These are phyloP conservation scores for Sylvietta virens DNA, from an alignment of 2,113 vertebrate genomes.

Conservation along the genomic window DNA sequence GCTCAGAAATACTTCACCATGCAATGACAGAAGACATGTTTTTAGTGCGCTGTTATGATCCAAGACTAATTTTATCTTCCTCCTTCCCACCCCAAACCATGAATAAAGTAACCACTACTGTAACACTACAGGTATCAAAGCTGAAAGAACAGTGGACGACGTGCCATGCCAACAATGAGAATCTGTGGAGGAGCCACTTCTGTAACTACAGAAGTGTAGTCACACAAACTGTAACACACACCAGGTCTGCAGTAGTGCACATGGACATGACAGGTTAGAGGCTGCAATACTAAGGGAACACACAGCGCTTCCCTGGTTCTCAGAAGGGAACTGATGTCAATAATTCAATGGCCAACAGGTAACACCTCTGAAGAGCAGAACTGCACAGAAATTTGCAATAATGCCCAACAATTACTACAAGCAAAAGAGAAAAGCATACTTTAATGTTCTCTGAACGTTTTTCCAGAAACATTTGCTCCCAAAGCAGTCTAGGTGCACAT, in stretches of 20 bases:
- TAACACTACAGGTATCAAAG: background rate
- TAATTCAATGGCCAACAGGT: background rate
- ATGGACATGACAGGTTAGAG: background rate
- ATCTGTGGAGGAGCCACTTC: background rate
- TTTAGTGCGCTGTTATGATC: background rate
- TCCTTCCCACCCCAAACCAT: background rate
- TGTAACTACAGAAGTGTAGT: background rate
- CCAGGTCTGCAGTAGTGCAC: background rate
- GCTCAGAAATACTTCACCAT: background rate
- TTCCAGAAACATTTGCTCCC: background rate
- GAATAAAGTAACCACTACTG: background rate
- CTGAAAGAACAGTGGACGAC: fast-evolving
- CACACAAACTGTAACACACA: background rate
- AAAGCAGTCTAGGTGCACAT: background rate
- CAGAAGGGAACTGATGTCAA: fast-evolving
- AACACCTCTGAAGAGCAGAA: background rate
- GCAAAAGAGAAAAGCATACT: background rate
- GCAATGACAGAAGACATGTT: background rate
- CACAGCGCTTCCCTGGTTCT: background rate
- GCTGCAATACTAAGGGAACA: background rate
- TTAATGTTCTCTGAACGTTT: background rate
- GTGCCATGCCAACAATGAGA: background rate
- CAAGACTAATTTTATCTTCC: background rate
- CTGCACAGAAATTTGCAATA: background rate
- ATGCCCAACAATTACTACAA: background rate